Evolutionary conservation across 2,113 vertebrate species (phyloP).

Genomic region (Uropsilus gracilis): DNA sequence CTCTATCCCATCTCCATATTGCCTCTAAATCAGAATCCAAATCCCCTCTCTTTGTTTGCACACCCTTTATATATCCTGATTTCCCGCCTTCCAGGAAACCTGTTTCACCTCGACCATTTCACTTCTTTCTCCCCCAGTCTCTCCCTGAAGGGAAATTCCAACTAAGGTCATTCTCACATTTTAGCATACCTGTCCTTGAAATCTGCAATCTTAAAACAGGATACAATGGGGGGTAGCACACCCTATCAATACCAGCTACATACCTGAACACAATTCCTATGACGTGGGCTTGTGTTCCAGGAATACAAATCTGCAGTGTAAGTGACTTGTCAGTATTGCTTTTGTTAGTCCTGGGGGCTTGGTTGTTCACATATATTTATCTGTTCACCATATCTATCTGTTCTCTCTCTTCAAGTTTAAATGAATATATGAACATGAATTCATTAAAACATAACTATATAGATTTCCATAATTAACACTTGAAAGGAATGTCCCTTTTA

Average conservation of each 20-base stretch:
- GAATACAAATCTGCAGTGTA: not conserved
- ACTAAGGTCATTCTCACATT: too few relatives aligned
- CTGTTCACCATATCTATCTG: not conserved
- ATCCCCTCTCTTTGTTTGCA: too few relatives aligned
- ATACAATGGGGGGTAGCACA: too few relatives aligned
- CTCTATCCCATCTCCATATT: too few relatives aligned
- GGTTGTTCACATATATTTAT: not conserved
- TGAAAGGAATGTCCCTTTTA: not conserved
- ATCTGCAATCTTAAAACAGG: too few relatives aligned
- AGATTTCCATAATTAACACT: slow-evolving; percentile 12
- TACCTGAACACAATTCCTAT: not conserved
- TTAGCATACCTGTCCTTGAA: too few relatives aligned
- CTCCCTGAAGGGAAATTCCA: too few relatives aligned
- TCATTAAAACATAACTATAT: slow-evolving; percentile 15
- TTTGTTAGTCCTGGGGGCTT: not conserved
- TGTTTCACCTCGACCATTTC: too few relatives aligned
- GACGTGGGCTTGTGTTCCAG: not conserved
- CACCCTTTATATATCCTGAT: too few relatives aligned
- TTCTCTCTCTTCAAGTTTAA: not conserved
- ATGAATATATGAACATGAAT: slow-evolving; percentile 43
- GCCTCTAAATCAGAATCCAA: too few relatives aligned
- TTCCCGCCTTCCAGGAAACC: too few relatives aligned
- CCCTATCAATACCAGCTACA: not conserved
- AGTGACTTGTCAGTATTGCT: not conserved
- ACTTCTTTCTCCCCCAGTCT: too few relatives aligned